phyloP scores from a whole-genome alignment of 2,797 vertebrate species.

The Percopsis omiscomaycus region DNA sequence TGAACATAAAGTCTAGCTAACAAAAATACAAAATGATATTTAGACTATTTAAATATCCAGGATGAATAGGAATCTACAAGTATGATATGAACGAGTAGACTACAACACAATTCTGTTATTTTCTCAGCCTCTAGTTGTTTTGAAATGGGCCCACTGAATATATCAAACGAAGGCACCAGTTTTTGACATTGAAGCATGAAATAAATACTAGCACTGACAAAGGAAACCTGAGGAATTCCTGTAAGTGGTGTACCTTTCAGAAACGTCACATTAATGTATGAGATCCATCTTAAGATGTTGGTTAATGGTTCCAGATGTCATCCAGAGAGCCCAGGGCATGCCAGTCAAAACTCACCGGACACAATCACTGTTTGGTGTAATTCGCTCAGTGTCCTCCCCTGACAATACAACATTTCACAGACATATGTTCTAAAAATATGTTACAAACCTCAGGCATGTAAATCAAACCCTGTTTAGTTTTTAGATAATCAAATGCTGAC shows the following conservation, averaged over 20 bases:
- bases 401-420: too few species aligned
- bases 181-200: slow-evolving; percentile 9
- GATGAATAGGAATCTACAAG: too few species aligned
- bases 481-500: slow-evolving; percentile 9
- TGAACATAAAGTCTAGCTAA: too few species aligned
- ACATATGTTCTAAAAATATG: slow-evolving; percentile 1
- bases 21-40: too few species aligned
- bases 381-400: not conserved
- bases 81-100: not conserved
- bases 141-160: slow-evolving; percentile 3
- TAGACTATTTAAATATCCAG: too few species aligned
- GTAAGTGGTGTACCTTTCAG: slow-evolving; percentile 13
- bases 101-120: not conserved
- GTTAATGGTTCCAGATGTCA: slow-evolving; percentile 6
- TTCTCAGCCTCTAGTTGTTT: not conserved
- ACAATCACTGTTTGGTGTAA: too few species aligned
- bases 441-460: slow-evolving; percentile 4
- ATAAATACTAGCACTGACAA: slow-evolving; percentile 1
- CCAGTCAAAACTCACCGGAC: not conserved
- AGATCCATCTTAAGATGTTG: slow-evolving; percentile 4
- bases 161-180: not conserved
- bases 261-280: slow-evolving; percentile 10
- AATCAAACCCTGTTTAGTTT: slow-evolving; percentile 8
- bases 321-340: slow-evolving; percentile 2
- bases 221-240: slow-evolving; percentile 2